Evolutionary conservation across 2,888 invertebrate genomes (phyloP).

Genomic region (Mesochorus sp.): DNA sequence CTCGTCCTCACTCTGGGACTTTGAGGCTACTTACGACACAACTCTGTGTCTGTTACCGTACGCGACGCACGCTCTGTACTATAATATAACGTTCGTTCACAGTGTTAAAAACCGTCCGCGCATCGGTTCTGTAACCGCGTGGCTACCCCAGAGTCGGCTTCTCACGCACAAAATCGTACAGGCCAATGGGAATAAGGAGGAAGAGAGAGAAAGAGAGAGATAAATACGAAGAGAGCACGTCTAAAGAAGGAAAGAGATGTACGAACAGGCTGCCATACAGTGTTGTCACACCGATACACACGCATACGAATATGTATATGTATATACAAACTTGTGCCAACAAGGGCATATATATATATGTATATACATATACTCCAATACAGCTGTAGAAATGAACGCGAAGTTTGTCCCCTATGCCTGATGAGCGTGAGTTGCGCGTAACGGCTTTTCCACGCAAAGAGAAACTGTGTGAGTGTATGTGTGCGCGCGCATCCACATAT

Average conservation of each 20-base stretch:
- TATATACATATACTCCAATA: neutral
- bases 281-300: constrained; percentile 28
- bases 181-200: constrained; percentile 57
- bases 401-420: constrained; percentile 48
- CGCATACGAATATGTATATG: neutral
- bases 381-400: constrained; percentile 52
- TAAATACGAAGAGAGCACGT: constrained; percentile 22
- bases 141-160: constrained; percentile 60
- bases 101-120: constrained; percentile 58
- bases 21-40: constrained; percentile 51
- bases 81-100: constrained; percentile 56
- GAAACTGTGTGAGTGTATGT: constrained; percentile 15
- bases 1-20: constrained; percentile 4
- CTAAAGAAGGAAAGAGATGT: constrained; percentile 28
- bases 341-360: neutral
- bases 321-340: no score
- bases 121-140: constrained; percentile 62
- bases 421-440: constrained; percentile 59
- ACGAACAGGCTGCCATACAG: constrained; percentile 19
- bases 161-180: constrained; percentile 62
- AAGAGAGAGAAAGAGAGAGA: constrained; percentile 44
- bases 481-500: constrained; percentile 48
- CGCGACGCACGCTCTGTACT: constrained; percentile 54
- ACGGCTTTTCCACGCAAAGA: constrained; percentile 62
- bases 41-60: constrained; percentile 46